Base-by-base conservation (phyloP, 30 jellyfish, hydroid and myxozoan species). In the Rhopilema esculentum region DNA sequence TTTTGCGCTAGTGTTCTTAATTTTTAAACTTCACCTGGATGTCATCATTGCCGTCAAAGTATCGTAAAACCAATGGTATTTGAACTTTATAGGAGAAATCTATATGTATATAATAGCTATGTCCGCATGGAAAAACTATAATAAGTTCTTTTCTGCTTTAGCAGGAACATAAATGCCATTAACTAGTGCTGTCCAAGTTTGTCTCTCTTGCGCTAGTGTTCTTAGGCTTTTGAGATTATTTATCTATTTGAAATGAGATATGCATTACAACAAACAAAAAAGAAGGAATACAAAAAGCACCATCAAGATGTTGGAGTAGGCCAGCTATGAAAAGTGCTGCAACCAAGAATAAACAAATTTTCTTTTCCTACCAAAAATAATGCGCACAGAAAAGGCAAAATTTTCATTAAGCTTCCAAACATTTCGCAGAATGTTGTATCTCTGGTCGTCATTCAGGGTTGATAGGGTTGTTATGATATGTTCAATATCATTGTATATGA, bases 11-110 rank as follows among this genome's bases (percentile, higher is more conserved):
- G n/a, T n/a, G n/a, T n/a, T n/a, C n/a, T n/a, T n/a, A 77, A 77
- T 15, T 62, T 89, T 1, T 6, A 40, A 88, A 78, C 4, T 53
- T 12, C 51, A 50, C 91, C 50, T 29, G 87, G 49, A 77, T 79
- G 27, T 40, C 22, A 17, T 27, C 51, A 0, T 50, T 29, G 21
- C 31, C 27, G 70, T 78, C 91, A 9, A 79, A 87, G 72, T 8
- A 88, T 27, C 76, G 85, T 7, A 70, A 18, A 19, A 87, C 80
- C 1, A 87, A 8, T 6, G 91, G 70, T 91, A 87, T 87, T 80
- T 87, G 96, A 19, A 65, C 86, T 6, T 7, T 33, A 62, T 87
- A 76, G 0, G 81, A 53, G 40, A 75, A 53, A 49, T 78, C 96
- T 0, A n/a, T n/a, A n/a, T n/a, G n/a, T n/a, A n/a, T n/a, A n/a